Conservation (phyloP, 2,888 invertebrate species). For the Bedellia somnulentella region DNA sequence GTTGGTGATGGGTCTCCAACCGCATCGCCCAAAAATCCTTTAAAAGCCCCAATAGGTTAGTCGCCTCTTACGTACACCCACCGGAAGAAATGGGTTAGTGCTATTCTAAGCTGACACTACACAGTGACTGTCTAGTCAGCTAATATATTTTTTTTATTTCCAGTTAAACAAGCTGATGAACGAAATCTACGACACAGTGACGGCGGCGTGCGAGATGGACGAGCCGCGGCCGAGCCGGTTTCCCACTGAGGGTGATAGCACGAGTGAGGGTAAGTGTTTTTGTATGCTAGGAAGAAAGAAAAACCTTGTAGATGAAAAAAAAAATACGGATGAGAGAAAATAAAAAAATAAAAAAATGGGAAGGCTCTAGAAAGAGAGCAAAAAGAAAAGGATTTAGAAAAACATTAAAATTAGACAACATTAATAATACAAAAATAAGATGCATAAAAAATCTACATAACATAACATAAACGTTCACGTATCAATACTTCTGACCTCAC, state of each 20-base stretch:
- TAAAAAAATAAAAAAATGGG: background rate
- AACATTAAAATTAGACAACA: too few relatives aligned
- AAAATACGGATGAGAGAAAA: background rate
- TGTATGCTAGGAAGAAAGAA: background rate
- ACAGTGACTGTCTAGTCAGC: too few relatives aligned
- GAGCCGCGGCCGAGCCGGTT: conserved; percentile 42
- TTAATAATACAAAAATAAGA: too few relatives aligned
- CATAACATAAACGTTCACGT: too few relatives aligned
- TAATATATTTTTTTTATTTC: conserved; percentile 15
- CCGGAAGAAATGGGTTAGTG: too few relatives aligned
- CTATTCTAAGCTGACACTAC: too few relatives aligned
- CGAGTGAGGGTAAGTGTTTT: conserved; percentile 31
- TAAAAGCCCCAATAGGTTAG: too few relatives aligned
- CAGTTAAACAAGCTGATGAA: conserved; percentile 54
- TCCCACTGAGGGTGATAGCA: conserved; percentile 33
- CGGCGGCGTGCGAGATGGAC: conserved; percentile 51
- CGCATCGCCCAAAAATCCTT: too few relatives aligned
- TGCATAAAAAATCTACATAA: too few relatives aligned
- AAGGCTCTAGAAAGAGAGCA: background rate
- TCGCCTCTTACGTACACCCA: too few relatives aligned
- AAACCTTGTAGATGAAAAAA: background rate
- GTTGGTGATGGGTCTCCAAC: too few relatives aligned
- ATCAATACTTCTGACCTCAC: too few relatives aligned
- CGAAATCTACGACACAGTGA: conserved; percentile 54
- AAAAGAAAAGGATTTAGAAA: background rate